phyloP scores from a whole-genome alignment of 2,888 invertebrate species.

The Tachina fera region DNA sequence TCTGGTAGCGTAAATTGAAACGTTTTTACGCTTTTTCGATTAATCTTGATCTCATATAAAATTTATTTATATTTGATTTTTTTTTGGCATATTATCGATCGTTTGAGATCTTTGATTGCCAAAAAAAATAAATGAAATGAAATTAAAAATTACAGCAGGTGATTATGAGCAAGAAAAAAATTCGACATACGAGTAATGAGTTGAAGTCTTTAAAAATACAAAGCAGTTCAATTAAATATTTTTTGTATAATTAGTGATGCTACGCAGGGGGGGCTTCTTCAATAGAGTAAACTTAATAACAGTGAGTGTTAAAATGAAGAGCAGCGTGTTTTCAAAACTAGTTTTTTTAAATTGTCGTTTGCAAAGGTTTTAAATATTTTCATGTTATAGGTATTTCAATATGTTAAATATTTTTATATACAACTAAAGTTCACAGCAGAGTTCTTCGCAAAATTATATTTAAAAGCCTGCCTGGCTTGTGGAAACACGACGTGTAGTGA shows the following conservation, averaged over 20 bases:
- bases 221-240: slow-evolving; percentile 8
- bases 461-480: no score
- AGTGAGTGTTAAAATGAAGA: background rate
- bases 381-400: no score
- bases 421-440: no score
- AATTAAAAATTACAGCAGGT: slow-evolving; percentile 44
- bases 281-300: background rate
- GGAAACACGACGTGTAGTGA: no score
- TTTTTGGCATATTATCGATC: slow-evolving; percentile 58
- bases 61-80: slow-evolving; percentile 48
- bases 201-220: slow-evolving; percentile 35
- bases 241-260: background rate
- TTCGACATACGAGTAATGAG: slow-evolving; percentile 24
- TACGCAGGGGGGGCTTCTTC: background rate
- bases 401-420: no score
- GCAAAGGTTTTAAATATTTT: no score
- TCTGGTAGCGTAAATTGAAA: slow-evolving; percentile 69
- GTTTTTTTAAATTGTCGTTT: no score
- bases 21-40: slow-evolving; percentile 56
- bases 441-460: no score
- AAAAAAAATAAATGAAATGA: slow-evolving; percentile 14
- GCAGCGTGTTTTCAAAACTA: background rate
- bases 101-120: slow-evolving; percentile 35
- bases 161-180: slow-evolving; percentile 27
- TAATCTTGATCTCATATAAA: slow-evolving; percentile 57